These are phyloP conservation scores for Lethrus apterus DNA, from an alignment of 1,140 invertebrate species.

Conservation along the genomic window DNA sequence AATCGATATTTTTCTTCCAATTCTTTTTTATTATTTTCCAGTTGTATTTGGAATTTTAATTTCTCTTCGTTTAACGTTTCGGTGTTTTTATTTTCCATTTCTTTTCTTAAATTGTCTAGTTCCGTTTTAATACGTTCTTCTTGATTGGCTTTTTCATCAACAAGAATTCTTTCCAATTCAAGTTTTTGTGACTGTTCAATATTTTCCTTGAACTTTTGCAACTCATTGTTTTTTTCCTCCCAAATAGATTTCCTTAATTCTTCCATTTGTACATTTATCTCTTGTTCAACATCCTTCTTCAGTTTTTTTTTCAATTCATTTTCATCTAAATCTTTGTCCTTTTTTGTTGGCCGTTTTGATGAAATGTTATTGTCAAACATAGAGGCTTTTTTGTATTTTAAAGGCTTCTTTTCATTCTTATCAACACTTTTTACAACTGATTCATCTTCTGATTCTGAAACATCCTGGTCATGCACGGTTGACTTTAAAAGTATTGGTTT, in stretches of 20 bases:
- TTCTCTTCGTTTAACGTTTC: slow-evolving; percentile 41
- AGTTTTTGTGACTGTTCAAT: slow-evolving; percentile 46
- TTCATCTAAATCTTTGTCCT: neutral
- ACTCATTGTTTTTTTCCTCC: slow-evolving; percentile 38
- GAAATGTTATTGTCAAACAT: slow-evolving; percentile 30
- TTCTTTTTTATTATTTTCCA: slow-evolving; percentile 41
- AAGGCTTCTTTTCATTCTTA: slow-evolving; percentile 32
- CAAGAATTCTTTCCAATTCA: slow-evolving; percentile 47
- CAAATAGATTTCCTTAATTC: slow-evolving; percentile 35
- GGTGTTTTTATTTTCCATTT: slow-evolving; percentile 40
- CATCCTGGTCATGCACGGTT: slow-evolving; percentile 34
- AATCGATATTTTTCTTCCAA: slow-evolving; percentile 42
- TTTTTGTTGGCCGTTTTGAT: slow-evolving; percentile 7
- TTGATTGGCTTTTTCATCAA: slow-evolving; percentile 41
- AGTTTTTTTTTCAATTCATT: slow-evolving; percentile 32
- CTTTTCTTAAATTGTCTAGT: slow-evolving; percentile 40
- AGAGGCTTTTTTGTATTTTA: too few relatives aligned
- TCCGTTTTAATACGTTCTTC: slow-evolving; percentile 38
- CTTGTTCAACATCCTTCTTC: slow-evolving; percentile 44
- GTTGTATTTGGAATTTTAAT: slow-evolving; percentile 39
- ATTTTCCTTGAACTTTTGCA: slow-evolving; percentile 38
- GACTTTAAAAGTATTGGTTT: slow-evolving; percentile 47
- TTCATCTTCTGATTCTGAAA: slow-evolving; percentile 49
- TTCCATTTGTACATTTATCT: slow-evolving; percentile 46
- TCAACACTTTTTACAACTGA: slow-evolving; percentile 43